Conservation (phyloP, 2,888 invertebrate genomes). For the Heliconius hortense region DNA sequence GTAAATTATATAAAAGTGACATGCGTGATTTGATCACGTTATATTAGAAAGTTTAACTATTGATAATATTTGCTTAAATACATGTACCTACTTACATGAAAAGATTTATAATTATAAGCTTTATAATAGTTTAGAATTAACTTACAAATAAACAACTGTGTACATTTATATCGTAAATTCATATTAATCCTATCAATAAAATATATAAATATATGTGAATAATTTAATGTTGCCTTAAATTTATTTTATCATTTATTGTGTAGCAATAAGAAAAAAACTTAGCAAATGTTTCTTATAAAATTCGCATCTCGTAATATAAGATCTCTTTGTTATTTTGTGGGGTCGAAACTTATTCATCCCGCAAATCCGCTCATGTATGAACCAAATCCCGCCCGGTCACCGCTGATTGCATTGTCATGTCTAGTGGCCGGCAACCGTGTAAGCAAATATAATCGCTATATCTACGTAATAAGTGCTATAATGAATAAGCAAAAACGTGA, state of each 20-base stretch:
- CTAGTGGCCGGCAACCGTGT: slow-evolving; percentile 55
- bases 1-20: slow-evolving; percentile 21
- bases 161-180: neutral
- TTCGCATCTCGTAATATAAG: slow-evolving; percentile 71
- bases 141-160: neutral
- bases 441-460: slow-evolving; percentile 48
- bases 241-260: neutral
- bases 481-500: slow-evolving; percentile 41
- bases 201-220: too few relatives aligned
- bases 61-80: slow-evolving; percentile 4
- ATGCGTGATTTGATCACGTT: neutral
- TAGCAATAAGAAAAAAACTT: slow-evolving; percentile 56
- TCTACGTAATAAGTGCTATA: slow-evolving; percentile 45
- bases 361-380: slow-evolving; percentile 81
- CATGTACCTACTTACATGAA: neutral
- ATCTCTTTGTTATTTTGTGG: slow-evolving; percentile 78
- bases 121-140: neutral
- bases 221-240: neutral
- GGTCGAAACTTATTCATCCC: slow-evolving; percentile 82
- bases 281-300: slow-evolving; percentile 74
- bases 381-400: slow-evolving; percentile 81
- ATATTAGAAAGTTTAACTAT: neutral
- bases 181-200: neutral
- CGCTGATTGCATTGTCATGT: slow-evolving; percentile 82
- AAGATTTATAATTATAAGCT: too few relatives aligned